Conservation (phyloP, 2,888 invertebrate species). For the Eupeodes luniger region DNA sequence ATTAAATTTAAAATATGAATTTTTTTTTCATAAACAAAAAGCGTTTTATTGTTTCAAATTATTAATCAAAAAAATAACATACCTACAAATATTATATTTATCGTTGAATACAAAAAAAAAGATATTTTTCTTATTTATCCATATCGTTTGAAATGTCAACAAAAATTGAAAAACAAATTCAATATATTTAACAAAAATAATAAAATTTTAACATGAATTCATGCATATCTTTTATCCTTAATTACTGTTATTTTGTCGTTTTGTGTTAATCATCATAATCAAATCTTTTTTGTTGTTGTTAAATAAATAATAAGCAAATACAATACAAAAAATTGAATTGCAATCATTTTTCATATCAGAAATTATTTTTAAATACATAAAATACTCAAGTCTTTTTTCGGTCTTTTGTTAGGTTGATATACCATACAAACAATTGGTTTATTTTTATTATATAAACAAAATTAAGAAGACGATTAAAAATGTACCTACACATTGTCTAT, state of each 20-base stretch:
- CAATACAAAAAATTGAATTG: constrained; percentile 28
- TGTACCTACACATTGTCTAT: constrained; percentile 29
- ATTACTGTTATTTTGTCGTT: constrained; percentile 48
- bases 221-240: constrained; percentile 70
- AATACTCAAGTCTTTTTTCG: constrained; percentile 14
- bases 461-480: neutral
- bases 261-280: constrained; percentile 17
- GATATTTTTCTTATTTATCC: constrained; percentile 53
- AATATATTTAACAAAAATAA: constrained; percentile 12
- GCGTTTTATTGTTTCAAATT: constrained; percentile 47
- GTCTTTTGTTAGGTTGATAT: constrained; percentile 37
- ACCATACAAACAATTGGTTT: neutral
- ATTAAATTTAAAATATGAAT: constrained; percentile 14
- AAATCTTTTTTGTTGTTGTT: constrained; percentile 47
- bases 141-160: constrained; percentile 70
- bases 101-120: constrained; percentile 15
- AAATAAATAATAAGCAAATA: constrained; percentile 26
- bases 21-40: constrained; percentile 8
- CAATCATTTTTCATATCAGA: constrained; percentile 71
- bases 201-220: constrained; percentile 49
- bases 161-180: constrained; percentile 43
- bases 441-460: constrained; percentile 12
- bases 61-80: neutral
- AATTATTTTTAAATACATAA: neutral
- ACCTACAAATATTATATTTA: constrained; percentile 7